phyloP scores from a whole-genome alignment of 2,888 invertebrate species.

The Marronus borbonicus region DNA sequence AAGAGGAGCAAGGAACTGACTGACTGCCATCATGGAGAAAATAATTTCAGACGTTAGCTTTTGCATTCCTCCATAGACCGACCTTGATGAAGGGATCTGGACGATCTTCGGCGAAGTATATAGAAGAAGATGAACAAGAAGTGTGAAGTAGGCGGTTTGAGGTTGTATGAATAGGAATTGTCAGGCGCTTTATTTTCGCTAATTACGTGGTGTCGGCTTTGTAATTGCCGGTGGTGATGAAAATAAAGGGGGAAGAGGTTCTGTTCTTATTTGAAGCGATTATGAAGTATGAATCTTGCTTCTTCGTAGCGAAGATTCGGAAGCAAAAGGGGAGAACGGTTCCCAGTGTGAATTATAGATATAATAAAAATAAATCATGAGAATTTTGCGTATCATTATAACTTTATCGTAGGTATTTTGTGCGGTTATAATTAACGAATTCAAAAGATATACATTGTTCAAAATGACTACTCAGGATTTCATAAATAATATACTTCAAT shows the following conservation, averaged over 20 bases:
- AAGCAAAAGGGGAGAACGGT: too few relatives aligned
- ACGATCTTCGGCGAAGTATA: neutral
- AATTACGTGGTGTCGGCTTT: slow-evolving; percentile 4
- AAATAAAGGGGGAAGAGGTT: too few relatives aligned
- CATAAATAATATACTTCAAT: too few relatives aligned
- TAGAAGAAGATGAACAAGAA: slow-evolving; percentile 8
- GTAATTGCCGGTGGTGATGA: neutral
- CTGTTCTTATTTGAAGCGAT: neutral
- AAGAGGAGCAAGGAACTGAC: neutral
- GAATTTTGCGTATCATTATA: too few relatives aligned
- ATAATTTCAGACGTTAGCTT: neutral
- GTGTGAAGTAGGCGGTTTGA: neutral
- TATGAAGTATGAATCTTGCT: neutral
- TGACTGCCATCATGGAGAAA: neutral
- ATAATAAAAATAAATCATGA: too few relatives aligned
- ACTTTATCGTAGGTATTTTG: too few relatives aligned
- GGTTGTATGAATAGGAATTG: slow-evolving; percentile 15
- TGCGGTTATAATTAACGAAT: too few relatives aligned
- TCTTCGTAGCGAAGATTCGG: too few relatives aligned
- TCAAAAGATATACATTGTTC: too few relatives aligned
- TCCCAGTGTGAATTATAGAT: too few relatives aligned
- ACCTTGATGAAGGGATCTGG: neutral
- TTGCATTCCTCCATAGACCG: too few relatives aligned
- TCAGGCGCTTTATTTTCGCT: neutral
- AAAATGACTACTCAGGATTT: too few relatives aligned